Evolutionary conservation across 2,113 vertebrate species (phyloP), one percentile per base, ranked within the genome.

Genomic region (Tichodroma muraria): DNA sequence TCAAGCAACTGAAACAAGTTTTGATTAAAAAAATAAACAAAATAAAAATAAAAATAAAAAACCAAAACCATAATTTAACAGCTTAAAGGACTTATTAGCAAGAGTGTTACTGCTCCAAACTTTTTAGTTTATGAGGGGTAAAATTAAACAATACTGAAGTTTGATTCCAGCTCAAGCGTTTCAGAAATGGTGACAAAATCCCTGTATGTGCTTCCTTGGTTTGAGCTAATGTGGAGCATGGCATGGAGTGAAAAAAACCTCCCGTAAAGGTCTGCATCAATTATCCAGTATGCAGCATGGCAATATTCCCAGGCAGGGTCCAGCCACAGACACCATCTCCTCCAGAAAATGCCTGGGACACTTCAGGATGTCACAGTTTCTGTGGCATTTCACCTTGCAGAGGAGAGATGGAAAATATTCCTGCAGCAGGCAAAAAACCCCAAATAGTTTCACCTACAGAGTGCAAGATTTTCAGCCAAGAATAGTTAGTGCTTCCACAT

Each of bases 401-500:
- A 60, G 22, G 21, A 61, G 42, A 79, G 35, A 49, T 13, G 23
- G n/a, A 83, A 88, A 88, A 73, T 2, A 4, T 78, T 95, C 68
- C 40, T 3, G 11, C 56, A 81, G 40, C 71, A 93, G 33, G 68
- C 68, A 56, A 85, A 85, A 91, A 85, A 53, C 1, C 12, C 9
- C 38, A 64, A 89, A 63, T 66, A 75, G 95, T 83, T 97, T 91
- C 85, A 96, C 88, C 95, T 95, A 93, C 31, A 42, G 88, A 68
- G 76, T 49, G 68, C 77, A 76, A 78, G 80, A 60, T 86, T 88
- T 95, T 90, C 89, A 91, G 93, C 93, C 93, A 96, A 95, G 88
- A 95, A 94, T 0, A 8, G 76, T 76, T 91, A 90, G 94, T 76
- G 80, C 91, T 97, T 91, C 90, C 96, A 95, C 85, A 95, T 94